Conservation (phyloP, 2,113 vertebrate species). For the Nannobrachium achirus region DNA sequence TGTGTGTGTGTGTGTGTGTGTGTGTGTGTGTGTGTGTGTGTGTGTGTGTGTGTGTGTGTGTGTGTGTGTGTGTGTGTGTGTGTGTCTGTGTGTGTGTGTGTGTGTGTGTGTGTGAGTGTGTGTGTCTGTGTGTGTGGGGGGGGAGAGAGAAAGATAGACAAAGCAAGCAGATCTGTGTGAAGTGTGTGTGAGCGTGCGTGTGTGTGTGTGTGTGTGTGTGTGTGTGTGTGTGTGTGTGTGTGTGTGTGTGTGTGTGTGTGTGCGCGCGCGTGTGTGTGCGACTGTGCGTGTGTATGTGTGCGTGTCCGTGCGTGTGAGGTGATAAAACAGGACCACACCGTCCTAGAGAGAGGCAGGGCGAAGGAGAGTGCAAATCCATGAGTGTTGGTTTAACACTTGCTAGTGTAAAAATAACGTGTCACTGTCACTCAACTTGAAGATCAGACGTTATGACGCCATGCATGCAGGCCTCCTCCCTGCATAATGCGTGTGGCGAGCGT, state of each 20-base stretch:
- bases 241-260: no score
- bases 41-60: neutral
- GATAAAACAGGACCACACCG: neutral
- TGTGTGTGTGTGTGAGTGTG: conserved; percentile 17
- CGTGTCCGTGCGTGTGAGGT: neutral
- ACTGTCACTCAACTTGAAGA: no score
- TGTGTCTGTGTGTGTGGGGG: no score
- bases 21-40: conserved; percentile 2
- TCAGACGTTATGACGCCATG: no score
- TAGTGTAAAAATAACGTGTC: no score
- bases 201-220: conserved; percentile 7
- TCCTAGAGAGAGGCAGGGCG: no score
- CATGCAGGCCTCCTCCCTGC: no score
- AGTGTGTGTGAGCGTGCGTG: conserved; percentile 15
- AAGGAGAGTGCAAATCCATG: no score
- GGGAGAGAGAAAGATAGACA: no score
- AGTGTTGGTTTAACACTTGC: no score
- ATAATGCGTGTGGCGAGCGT: no score
- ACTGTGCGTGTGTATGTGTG: neutral
- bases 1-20: neutral
- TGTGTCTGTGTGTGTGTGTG: conserved; percentile 21
- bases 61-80: neutral
- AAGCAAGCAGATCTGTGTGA: no score
- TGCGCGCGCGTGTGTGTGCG: neutral
- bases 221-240: neutral